Base-by-base conservation (phyloP, 2,888 invertebrate genomes). In the Tetanocera ferruginea region DNA sequence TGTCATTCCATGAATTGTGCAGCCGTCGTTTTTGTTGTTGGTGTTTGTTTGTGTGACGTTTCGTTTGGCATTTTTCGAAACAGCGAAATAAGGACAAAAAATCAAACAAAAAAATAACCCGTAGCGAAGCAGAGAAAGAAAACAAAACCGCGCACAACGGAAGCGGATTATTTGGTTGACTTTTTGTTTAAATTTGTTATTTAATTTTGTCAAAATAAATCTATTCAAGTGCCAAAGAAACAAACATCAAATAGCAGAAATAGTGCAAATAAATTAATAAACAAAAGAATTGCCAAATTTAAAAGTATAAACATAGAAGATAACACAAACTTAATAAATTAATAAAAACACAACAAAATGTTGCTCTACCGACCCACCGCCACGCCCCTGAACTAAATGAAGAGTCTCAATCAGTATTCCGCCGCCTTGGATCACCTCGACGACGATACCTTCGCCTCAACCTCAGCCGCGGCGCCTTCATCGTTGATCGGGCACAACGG, bases 391-490 rank as follows among this genome's bases (percentile, higher is more conserved):
- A 73, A 80, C 80, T 81, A 81, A 81, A 81, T 81, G 81, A 80
- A 80, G 79, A 80, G 80, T 78, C 80, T 77, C 49, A 83, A 79
- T 83, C 83, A 82, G 81, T 83, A 82, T 80, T 71, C 83, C 81
- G 83, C 84, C 75, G 64, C 79, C 77, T 77, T 85, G 85, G 85
- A 84, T 86, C 75, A 75, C 52, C 73, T 51, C 62, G 31, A 74
- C 64, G 25, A 60, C 28, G 75, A 75, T 25, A 75, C 67, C 34
- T 75, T 67, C 37, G 75, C 67, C 67, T 75, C 75, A 37, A 67
- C 55, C 31, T 66, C 75, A 37, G 75, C 75, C 51, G 57, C 75
- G 17, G 75, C 75, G 23, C 75, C 75, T 25, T 52, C 52, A 23
- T 67, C 75, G 34, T 31, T 67, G 75, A 34, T 75, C 43, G 25